A percentile compares a stretch with the other conserved stretches of the same genome.
phyloP scores from a whole-genome alignment of 2,113 vertebrate species.

The Archocentrus centrarchus region DNA sequence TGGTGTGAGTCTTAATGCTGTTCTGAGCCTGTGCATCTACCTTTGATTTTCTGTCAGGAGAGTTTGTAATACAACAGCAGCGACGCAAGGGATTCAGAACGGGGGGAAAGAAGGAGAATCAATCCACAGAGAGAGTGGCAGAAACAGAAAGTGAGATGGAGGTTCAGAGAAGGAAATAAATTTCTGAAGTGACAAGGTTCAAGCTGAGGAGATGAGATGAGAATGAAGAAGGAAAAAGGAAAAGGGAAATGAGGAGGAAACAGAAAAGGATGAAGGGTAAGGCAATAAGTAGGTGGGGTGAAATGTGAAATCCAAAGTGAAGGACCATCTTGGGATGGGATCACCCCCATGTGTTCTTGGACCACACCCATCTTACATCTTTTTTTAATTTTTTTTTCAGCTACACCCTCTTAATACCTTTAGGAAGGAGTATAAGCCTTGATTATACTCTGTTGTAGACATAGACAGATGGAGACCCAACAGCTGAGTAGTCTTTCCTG shows the following conservation, averaged over 20 bases:
- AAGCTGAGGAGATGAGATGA: not conserved
- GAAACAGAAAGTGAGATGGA: not conserved
- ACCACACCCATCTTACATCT: not conserved
- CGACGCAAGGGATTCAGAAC: not conserved
- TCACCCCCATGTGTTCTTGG: not conserved
- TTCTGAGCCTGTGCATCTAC: slow-evolving; percentile 39
- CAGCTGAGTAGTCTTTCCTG: not conserved
- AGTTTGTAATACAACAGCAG: slow-evolving; percentile 48
- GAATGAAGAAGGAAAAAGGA: not conserved
- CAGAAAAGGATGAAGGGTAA: not conserved
- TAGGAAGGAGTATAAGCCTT: not conserved
- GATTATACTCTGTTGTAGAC: not conserved
- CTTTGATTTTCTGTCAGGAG: slow-evolving; percentile 65
- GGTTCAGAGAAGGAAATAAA: not conserved
- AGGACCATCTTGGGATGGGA: not conserved
- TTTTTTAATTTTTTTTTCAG: not conserved
- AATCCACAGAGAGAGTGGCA: not conserved
- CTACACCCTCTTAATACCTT: not conserved
- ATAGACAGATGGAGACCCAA: not conserved
- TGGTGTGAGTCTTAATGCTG: slow-evolving; percentile 17
- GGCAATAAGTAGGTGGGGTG: not conserved
- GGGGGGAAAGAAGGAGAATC: not conserved
- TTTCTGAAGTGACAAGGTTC: not conserved
- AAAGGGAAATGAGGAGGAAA: not conserved
- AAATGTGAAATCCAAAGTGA: not conserved